Evolutionary conservation across 2,888 invertebrate genomes (phyloP), one percentile per base, ranked within the genome.

Genomic region (Flabesymbios commensalis): DNA sequence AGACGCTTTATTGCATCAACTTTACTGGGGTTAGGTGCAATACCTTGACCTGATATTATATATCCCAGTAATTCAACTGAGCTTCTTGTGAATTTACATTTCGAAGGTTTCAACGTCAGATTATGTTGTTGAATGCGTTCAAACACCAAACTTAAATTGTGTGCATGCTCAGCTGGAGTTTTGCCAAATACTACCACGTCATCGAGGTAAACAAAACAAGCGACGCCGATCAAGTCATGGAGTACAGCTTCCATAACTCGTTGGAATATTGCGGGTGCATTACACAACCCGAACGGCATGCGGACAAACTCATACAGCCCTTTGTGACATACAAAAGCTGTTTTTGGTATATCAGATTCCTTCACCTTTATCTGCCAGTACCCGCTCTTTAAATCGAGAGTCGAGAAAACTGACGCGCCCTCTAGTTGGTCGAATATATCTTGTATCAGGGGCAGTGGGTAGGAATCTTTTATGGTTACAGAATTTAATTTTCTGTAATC

Each of bases 41-140:
- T 36, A 7, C 53, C 53, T 17, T 53, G 19, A 26, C 19, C 10
- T 24, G 49, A 49, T 26, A 49, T 14, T 5, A 49, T 19, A 28
- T 49, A 39, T 7, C 53, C 53, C 5, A 53, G 53, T 7, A 17
- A 53, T 36, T 32, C 17, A 22, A 53, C 36, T 5, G 5, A 5
- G 32, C 36, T 36, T 5, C 5, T 14, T 5, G 19, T 5, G 39
- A 53, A 53, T 14, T 53, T 7, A 22, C 32, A 53, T 22, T 53
- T 53, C 5, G 53, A 53, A 10, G 53, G 53, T 53, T 53, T 53
- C 7, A 53, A 22, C 22, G n/a, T 53, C 7, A 53, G 36, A 5
- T 22, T 36, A 7, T 32, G 36, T 17, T 10, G 19, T 5, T 22
- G 32, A 19, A 53, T n/a, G 4, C 24, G 32, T 7, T 53, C 36